Evolutionary conservation across 2,113 vertebrate genomes (phyloP), one percentile per base, ranked within the genome.

Genomic region (Crotalus tigris): DNA sequence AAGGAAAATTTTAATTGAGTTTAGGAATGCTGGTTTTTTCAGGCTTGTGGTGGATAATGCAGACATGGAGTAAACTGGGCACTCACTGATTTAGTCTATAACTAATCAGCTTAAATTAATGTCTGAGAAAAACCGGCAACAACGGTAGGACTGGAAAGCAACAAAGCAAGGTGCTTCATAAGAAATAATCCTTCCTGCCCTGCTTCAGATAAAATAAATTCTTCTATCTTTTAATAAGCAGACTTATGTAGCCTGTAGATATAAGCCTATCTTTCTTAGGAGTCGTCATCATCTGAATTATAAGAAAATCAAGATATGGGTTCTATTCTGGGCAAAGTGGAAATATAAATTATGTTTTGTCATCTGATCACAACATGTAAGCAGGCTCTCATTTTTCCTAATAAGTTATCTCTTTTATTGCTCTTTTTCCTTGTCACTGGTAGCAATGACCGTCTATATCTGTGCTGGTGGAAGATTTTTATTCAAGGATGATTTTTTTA

Each of bases 51-150:
- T 19, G 15, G 4, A 46, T 51, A n/a, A 23, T 11, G n/a, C 17
- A 46, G 26, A 5, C 12, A 87, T 87, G 24, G 10, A 88, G 26
- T 7, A 29, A 53, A 13, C 55, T n/a, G 51, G 69, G 49, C 88
- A 33, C 19, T 64, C 23, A 26, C n/a, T 8, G 10, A 7, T 33
- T 44, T 29, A 29, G 19, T 13, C 19, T 69, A 17, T n/a, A 91
- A 26, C 57, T 55, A 33, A 3, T 0, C 90, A 89, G 61, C 59
- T 33, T 59, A 15, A 0, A 0, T 51, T 0, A 0, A 90, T 58
- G 0, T 0, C 12, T 29, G 33, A 5, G 87, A 91, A 85, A 88
- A 46, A 57, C 69, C 51, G 53, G 92, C 91, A 17, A 89, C 3
- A 53, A 57, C 1, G 0, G 1, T 49, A 91, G 29, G 9, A 4